Evolutionary conservation across 2,113 vertebrate genomes (phyloP).

Genomic region (Alligator mississippiensis): DNA sequence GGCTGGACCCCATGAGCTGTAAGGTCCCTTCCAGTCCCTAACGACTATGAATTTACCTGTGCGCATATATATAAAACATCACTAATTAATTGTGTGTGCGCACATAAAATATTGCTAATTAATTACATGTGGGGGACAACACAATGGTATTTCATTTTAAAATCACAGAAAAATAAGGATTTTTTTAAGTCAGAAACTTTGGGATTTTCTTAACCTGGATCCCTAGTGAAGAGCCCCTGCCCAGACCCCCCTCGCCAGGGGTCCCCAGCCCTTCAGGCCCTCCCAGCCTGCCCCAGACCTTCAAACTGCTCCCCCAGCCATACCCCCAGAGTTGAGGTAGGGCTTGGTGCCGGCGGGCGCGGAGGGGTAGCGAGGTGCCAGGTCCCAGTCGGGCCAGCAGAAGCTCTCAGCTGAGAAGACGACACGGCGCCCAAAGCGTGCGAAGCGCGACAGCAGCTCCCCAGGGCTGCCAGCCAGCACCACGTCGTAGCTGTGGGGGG

Average conservation of each 20-base stretch:
- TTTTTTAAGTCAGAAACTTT: too few species aligned
- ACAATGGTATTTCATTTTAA: too few species aligned
- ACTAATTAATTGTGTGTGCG: too few species aligned
- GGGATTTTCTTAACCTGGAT: background rate
- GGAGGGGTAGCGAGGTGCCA: conserved; percentile 81
- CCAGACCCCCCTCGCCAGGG: background rate
- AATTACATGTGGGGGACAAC: too few species aligned
- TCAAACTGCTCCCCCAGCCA: background rate
- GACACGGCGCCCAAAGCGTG: conserved; percentile 74
- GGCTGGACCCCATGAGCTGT: too few species aligned
- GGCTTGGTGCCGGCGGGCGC: conserved; percentile 77
- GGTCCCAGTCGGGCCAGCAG: conserved; percentile 84
- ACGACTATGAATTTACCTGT: too few species aligned
- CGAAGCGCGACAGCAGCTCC: conserved; percentile 81
- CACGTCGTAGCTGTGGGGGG: conserved; percentile 79
- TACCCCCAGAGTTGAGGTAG: conserved; percentile 85
- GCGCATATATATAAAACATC: too few species aligned
- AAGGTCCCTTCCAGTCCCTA: too few species aligned
- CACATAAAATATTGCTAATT: too few species aligned
- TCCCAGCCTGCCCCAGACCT: background rate
- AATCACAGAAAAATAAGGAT: too few species aligned
- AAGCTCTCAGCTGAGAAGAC: conserved; percentile 84
- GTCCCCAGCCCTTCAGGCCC: too few species aligned
- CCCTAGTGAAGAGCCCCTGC: background rate
- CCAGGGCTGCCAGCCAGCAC: conserved; percentile 78